Conservation (phyloP, 1,140 invertebrate genomes). For the Neodiprion virginianus region DNA sequence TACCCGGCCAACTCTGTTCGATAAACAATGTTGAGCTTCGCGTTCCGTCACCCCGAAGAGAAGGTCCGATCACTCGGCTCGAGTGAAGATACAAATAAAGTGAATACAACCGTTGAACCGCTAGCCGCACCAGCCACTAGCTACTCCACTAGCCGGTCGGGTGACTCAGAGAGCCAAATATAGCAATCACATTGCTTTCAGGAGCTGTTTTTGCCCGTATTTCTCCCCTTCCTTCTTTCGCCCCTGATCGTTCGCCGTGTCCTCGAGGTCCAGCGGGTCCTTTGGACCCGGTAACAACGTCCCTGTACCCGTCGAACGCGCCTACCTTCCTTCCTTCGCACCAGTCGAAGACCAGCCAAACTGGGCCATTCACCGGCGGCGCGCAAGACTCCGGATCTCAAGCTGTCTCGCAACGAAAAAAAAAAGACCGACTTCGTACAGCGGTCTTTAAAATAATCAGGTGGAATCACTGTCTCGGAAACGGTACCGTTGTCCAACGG, state of each 20-base stretch:
- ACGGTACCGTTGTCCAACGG: too few relatives aligned
- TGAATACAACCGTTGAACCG: background rate
- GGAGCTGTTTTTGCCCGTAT: conserved; percentile 1
- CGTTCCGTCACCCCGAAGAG: too few relatives aligned
- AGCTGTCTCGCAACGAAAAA: background rate
- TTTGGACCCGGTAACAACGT: background rate
- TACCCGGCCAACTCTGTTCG: too few relatives aligned
- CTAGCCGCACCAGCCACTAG: background rate
- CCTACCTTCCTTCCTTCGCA: background rate
- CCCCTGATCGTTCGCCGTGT: background rate
- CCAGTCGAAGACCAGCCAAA: background rate
- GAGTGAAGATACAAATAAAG: conserved; percentile 2
- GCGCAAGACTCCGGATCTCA: background rate
- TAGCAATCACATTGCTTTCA: conserved; percentile 25
- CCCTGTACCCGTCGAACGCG: background rate
- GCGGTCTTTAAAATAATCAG: too few relatives aligned
- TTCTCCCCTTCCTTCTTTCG: background rate
- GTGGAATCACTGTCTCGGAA: too few relatives aligned
- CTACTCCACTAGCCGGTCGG: background rate
- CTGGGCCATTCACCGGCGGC: background rate
- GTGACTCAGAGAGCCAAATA: conserved; percentile 39
- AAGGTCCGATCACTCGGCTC: background rate
- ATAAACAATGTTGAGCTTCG: too few relatives aligned
- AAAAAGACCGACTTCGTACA: background rate
- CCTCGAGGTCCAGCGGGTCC: background rate